These are phyloP conservation scores for Neelides folsomi DNA, from an alignment of 2,888 invertebrate genomes.

Conservation along the genomic window DNA sequence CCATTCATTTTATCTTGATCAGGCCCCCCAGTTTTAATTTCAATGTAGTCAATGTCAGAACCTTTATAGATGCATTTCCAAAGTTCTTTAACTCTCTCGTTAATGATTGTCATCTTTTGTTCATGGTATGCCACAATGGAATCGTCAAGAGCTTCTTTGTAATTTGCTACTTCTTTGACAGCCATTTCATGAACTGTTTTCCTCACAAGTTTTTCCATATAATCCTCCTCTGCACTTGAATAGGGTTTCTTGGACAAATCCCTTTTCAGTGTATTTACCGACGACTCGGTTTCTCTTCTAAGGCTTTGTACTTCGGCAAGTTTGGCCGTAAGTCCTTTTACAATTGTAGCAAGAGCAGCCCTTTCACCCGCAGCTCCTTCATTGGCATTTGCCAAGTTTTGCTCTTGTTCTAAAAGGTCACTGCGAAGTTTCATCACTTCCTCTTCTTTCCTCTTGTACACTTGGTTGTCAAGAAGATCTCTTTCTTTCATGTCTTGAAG, in stretches of 20 bases:
- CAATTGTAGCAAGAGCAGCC: constrained; percentile 35
- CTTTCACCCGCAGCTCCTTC: constrained; percentile 25
- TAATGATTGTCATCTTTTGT: constrained; percentile 85
- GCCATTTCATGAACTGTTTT: constrained; percentile 48
- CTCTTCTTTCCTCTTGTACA: too few species aligned
- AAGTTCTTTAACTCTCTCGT: constrained; percentile 68
- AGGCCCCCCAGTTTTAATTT: constrained; percentile 59
- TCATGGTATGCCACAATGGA: constrained; percentile 81
- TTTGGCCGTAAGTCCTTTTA: constrained; percentile 37
- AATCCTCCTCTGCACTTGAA: constrained; percentile 56
- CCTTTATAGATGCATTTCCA: constrained; percentile 74
- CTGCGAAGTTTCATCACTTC: constrained; percentile 31
- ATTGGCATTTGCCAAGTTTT: background rate
- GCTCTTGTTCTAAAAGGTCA: background rate
- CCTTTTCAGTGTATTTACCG: too few species aligned
- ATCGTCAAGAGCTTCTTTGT: constrained; percentile 66
- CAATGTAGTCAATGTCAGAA: constrained; percentile 91
- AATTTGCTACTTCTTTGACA: constrained; percentile 62
- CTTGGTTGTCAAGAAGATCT: too few species aligned
- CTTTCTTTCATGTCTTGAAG: too few species aligned
- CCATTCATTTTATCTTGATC: background rate
- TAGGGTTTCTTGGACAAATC: constrained; percentile 50
- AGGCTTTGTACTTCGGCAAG: constrained; percentile 40
- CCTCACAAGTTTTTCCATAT: constrained; percentile 54
- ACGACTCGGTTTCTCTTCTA: too few species aligned